phyloP scores from a whole-genome alignment of 1,140 invertebrate genomes.

The Polypedilum vanderplanki region DNA sequence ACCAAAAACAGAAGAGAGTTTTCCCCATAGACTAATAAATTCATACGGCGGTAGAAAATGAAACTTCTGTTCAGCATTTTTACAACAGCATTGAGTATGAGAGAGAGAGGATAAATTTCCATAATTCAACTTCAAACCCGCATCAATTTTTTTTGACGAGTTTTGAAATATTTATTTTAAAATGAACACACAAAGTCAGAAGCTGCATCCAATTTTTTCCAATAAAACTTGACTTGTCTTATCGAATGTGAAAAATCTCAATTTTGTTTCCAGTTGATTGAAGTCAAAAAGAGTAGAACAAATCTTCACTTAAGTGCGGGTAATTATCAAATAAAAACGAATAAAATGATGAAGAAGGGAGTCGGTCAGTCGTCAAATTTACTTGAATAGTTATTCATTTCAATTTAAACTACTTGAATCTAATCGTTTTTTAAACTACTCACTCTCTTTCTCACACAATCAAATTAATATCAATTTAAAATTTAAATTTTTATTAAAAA shows the following conservation, averaged over 20 bases:
- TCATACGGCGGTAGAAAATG: background rate
- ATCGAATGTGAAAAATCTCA: constrained; percentile 25
- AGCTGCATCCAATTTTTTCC: background rate
- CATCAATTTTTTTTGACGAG: background rate
- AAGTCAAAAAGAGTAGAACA: too few species aligned
- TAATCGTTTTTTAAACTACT: constrained; percentile 23
- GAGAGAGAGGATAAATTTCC: background rate
- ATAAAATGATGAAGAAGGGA: too few species aligned
- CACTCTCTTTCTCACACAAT: too few species aligned
- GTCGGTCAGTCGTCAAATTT: background rate
- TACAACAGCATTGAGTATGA: background rate
- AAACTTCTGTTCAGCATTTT: constrained; percentile 12
- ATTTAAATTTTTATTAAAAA: constrained; percentile 25
- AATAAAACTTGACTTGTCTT: background rate
- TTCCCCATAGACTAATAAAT: constrained; percentile 11
- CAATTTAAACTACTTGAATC: background rate
- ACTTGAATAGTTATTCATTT: too few species aligned
- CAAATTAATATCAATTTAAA: constrained; percentile 29
- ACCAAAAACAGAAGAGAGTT: background rate
- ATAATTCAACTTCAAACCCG: constrained; percentile 17
- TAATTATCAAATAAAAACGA: constrained; percentile 25
- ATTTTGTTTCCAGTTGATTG: background rate
- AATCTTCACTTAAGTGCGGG: background rate
- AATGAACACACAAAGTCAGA: background rate
- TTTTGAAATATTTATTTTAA: background rate